Conservation (phyloP, 2,888 invertebrate genomes). For the Lithodes maja region DNA sequence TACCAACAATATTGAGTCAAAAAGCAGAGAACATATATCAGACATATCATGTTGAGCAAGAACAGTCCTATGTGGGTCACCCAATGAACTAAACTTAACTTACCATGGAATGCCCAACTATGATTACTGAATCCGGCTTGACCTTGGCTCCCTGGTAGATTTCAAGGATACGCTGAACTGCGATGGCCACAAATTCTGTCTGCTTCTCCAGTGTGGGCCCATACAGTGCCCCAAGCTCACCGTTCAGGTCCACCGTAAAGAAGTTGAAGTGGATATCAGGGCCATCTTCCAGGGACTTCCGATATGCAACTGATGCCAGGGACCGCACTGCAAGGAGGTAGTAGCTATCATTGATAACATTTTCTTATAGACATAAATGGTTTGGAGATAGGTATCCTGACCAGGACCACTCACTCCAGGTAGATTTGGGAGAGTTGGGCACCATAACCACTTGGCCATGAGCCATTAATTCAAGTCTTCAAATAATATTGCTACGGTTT, state of each 20-base stretch:
- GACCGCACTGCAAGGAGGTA: constrained; percentile 84
- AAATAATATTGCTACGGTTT: too few relatives aligned
- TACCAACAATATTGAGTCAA: too few relatives aligned
- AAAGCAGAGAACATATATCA: too few relatives aligned
- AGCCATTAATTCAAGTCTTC: too few relatives aligned
- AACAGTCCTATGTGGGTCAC: too few relatives aligned
- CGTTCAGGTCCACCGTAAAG: constrained; percentile 92
- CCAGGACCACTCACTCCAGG: background rate
- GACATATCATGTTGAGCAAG: too few relatives aligned
- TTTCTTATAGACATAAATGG: too few relatives aligned
- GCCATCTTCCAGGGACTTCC: constrained; percentile 83
- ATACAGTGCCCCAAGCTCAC: constrained; percentile 90
- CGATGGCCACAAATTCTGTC: constrained; percentile 74
- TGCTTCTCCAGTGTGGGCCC: constrained; percentile 83
- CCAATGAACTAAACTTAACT: too few relatives aligned
- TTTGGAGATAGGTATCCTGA: too few relatives aligned
- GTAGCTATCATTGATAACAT: too few relatives aligned
- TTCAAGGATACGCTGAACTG: constrained; percentile 77
- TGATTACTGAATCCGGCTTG: constrained; percentile 80
- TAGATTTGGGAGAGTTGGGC: too few relatives aligned
- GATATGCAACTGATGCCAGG: constrained; percentile 91
- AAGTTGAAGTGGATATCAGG: constrained; percentile 89
- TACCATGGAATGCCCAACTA: constrained; percentile 98
- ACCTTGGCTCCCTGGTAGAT: constrained; percentile 80
- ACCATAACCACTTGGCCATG: too few relatives aligned